Evolutionary conservation across 2,888 invertebrate genomes (phyloP).

Genomic region (Hirtodrosophila duncani): DNA sequence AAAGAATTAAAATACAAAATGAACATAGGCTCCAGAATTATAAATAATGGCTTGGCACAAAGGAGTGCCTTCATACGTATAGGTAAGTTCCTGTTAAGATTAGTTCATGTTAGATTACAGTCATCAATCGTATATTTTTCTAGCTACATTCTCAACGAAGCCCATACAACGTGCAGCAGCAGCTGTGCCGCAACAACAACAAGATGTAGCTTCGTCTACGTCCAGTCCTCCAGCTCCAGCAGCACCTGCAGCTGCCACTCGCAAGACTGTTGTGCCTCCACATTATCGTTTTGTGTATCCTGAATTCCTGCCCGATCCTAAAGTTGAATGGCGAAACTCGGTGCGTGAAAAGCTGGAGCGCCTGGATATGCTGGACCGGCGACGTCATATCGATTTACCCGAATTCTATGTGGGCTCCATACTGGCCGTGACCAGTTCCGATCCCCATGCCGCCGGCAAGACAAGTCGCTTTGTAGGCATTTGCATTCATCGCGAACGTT

Average conservation of each 20-base stretch:
- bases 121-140: no score
- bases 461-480: slow-evolving; percentile 87
- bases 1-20: slow-evolving; percentile 40
- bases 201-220: slow-evolving; percentile 30
- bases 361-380: slow-evolving; percentile 92
- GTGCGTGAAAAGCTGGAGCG: slow-evolving; percentile 93
- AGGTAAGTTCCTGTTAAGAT: slow-evolving; percentile 35
- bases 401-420: slow-evolving; percentile 99
- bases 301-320: slow-evolving; percentile 94
- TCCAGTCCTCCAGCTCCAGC: slow-evolving; percentile 1
- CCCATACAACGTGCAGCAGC: slow-evolving; percentile 36
- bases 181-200: slow-evolving; percentile 14
- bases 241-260: slow-evolving; percentile 1
- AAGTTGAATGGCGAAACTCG: slow-evolving; percentile 86
- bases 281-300: slow-evolving; percentile 88
- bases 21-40: slow-evolving; percentile 42
- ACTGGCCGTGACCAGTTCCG: slow-evolving; percentile 91
- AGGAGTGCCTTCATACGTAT: slow-evolving; percentile 46
- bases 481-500: slow-evolving; percentile 90
- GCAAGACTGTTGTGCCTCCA: slow-evolving; percentile 74
- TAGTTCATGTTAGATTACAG: neutral
- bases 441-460: slow-evolving; percentile 91
- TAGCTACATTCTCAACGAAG: slow-evolving; percentile 65
- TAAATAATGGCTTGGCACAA: slow-evolving; percentile 35
- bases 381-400: slow-evolving; percentile 88